Base-by-base conservation (phyloP, 2,113 vertebrate genomes). In the Crotalus tigris region DNA sequence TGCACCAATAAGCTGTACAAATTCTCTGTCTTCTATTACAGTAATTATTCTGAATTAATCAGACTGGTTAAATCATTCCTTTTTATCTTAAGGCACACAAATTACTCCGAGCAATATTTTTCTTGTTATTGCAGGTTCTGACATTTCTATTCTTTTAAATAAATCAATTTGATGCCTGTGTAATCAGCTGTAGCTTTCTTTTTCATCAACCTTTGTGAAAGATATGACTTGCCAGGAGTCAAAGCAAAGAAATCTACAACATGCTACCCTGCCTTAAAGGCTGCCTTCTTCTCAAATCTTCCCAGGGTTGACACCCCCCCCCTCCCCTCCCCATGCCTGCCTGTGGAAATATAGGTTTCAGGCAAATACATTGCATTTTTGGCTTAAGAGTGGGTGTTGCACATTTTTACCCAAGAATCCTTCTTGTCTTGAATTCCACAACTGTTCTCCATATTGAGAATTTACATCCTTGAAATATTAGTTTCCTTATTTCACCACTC, bases 391-490 rank as follows among this genome's bases (percentile, higher is more conserved):
- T 92, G 29, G 12, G 88, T 46, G 89, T 55, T 11, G 29, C 1
- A 21, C 39, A 1, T 93, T 96, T 93, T 19, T 85, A 90, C 7
- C 12, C 12, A 1, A 58, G 87, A 90, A 12, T 57, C 12, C 33
- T 51, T 94, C 49, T 75, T 75, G 91, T 0, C 0, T 55, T 54
- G 3, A 33, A 5, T 23, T 58, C 92, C 26, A 44, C 9, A 6
- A 81, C 91, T 93, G 51, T 64, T 90, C 53, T 89, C 17, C 91
- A 91, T 90, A 21, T 4, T 85, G 8, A 0, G 29, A 89, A 85
- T 93, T 90, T 93, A 53, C 5, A 26, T 26, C 26, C 24, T 94
- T 94, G 44, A 94, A 92, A 93, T 91, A 91, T 55, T 91, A 57
- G 86, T 57, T 33, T 91, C 95, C 61, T 46, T 44, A 91, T 92